Evolutionary conservation across 2,797 vertebrate species (phyloP).

Genomic region (Lacerta viridis): DNA sequence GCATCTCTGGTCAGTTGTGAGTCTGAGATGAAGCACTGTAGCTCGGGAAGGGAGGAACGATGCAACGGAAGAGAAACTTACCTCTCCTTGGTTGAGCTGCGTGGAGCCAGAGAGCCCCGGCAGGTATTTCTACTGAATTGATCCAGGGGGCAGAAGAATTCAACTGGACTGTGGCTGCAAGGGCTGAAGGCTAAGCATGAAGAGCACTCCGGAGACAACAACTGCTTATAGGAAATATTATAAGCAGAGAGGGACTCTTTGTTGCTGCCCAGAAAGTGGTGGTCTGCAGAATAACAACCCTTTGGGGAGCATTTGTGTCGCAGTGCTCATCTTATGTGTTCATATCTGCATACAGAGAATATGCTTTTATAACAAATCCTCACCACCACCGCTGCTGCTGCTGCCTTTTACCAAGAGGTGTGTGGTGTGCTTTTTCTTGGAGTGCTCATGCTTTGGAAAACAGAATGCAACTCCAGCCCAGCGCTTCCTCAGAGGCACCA

Average conservation of each 20-base stretch:
- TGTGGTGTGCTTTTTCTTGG: not conserved
- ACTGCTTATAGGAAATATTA: not conserved
- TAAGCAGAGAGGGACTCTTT: not conserved
- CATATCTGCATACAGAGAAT: not conserved
- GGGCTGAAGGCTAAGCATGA: rapidly evolving
- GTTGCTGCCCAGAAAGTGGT: not conserved
- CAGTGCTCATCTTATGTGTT: not conserved
- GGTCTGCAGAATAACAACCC: not conserved
- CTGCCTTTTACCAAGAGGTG: not conserved
- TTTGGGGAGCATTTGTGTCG: not conserved
- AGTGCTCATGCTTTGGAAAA: not conserved
- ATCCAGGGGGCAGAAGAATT: rapidly evolving
- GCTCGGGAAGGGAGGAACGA: constrained; percentile 92
- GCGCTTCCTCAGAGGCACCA: not conserved
- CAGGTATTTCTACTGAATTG: not conserved
- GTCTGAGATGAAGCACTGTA: constrained; percentile 99
- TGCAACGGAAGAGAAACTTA: constrained; percentile 46
- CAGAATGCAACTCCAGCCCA: not conserved
- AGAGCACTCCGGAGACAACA: not conserved
- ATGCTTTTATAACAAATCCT: not conserved
- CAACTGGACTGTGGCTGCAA: not conserved
- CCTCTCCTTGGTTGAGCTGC: not conserved
- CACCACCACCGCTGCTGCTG: no score
- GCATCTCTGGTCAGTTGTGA: constrained; percentile 99
- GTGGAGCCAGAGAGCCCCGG: rapidly evolving